Evolutionary conservation across 1,140 invertebrate genomes (phyloP).

Genomic region (Drosophila bocqueti): DNA sequence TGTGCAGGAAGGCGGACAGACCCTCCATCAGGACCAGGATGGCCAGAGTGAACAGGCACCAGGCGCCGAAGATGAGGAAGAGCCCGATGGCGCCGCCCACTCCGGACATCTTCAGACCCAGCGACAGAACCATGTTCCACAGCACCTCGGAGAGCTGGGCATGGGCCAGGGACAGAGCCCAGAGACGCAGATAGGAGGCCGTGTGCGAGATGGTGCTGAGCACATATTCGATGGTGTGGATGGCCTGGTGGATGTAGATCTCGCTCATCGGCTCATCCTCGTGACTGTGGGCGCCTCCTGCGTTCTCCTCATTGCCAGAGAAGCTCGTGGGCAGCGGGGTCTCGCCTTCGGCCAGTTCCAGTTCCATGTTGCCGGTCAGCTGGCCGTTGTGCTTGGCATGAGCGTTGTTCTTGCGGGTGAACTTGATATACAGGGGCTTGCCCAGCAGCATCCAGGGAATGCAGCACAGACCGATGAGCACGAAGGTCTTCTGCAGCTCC

Average conservation of each 20-base stretch:
- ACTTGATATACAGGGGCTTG: constrained; percentile 92
- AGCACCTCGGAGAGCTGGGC: constrained; percentile 96
- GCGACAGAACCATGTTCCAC: constrained; percentile 93
- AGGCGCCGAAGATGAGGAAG: constrained; percentile 92
- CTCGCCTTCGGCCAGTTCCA: constrained; percentile 87
- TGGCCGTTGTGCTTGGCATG: constrained; percentile 87
- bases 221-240: constrained; percentile 99
- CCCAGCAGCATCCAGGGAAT: constrained; percentile 97
- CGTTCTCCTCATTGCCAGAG: constrained; percentile 50
- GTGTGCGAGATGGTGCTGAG: constrained; percentile 98
- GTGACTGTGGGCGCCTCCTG: constrained; percentile 86
- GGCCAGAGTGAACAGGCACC: constrained; percentile 95
- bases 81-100: constrained; percentile 85
- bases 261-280: constrained; percentile 92
- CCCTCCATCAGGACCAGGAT: constrained; percentile 99
- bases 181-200: constrained; percentile 97
- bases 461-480: constrained; percentile 91
- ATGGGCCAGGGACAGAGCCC: constrained; percentile 98
- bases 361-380: constrained; percentile 88
- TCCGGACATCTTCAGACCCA: constrained; percentile 63
- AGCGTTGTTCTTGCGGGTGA: constrained; percentile 74
- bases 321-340: constrained; percentile 70
- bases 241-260: constrained; percentile 95
- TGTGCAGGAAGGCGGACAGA: constrained; percentile 98
- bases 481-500: constrained; percentile 90